Conservation (phyloP, 92 coral and sea anemone genomes). For the Epizoanthus scotinus region DNA sequence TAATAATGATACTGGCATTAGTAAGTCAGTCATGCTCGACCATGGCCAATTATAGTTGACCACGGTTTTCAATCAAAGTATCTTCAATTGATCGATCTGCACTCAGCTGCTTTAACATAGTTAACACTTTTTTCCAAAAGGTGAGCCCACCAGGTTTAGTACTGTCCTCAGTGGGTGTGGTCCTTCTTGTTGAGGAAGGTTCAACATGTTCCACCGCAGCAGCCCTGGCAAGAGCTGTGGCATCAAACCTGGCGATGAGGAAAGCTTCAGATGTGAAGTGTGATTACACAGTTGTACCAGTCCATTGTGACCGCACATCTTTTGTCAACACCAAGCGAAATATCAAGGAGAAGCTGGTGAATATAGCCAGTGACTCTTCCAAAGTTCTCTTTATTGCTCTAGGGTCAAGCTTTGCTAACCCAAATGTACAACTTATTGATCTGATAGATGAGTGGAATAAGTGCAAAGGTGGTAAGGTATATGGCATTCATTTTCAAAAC, state of each 20-base stretch:
- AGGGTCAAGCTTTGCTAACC: constrained; percentile 79
- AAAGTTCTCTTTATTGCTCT: constrained; percentile 80
- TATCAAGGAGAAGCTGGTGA: constrained; percentile 58
- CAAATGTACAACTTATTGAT: constrained; percentile 69
- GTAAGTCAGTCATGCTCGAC: too few relatives aligned
- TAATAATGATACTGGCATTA: too few relatives aligned
- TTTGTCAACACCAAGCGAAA: constrained; percentile 44
- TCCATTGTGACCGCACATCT: constrained; percentile 42
- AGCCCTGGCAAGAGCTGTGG: constrained; percentile 78
- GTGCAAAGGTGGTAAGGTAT: constrained; percentile 48
- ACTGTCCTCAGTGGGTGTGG: constrained; percentile 77
- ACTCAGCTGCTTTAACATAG: neutral
- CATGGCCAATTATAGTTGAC: too few relatives aligned
- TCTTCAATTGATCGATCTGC: too few relatives aligned
- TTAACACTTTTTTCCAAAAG: constrained; percentile 41
- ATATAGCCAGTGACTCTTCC: constrained; percentile 35
- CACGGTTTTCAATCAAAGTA: too few relatives aligned
- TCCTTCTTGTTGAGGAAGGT: constrained; percentile 67
- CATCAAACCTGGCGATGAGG: constrained; percentile 76
- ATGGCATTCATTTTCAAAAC: constrained; percentile 92
- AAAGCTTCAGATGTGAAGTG: constrained; percentile 89
- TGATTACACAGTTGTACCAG: constrained; percentile 57
- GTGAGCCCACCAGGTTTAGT: constrained; percentile 92
- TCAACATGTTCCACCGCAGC: constrained; percentile 8
- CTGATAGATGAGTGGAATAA: constrained; percentile 65